A percentile compares a stretch with the other conserved stretches of the same genome.
Conservation (phyloP, 2,888 invertebrate genomes). For the Phasia obesa region DNA sequence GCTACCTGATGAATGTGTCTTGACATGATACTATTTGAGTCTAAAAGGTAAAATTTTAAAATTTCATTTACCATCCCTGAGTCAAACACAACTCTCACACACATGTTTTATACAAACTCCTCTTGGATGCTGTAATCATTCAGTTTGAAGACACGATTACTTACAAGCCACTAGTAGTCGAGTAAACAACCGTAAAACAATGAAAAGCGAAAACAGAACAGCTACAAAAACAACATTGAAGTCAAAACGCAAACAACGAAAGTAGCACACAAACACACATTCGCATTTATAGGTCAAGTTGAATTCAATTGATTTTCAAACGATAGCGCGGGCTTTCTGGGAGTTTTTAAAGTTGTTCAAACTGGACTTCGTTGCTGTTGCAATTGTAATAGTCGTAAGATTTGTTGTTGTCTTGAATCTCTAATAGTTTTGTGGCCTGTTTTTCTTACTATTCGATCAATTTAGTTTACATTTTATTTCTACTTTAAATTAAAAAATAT, state of each 20-base stretch:
- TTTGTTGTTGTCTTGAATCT: too few species aligned
- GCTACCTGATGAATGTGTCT: too few species aligned
- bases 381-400: too few species aligned
- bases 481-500: neutral
- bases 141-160: constrained; percentile 36
- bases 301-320: constrained; percentile 73
- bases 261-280: constrained; percentile 49
- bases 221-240: neutral
- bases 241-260: constrained; percentile 3
- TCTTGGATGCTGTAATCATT: constrained; percentile 54
- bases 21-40: too few species aligned
- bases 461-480: constrained; percentile 7
- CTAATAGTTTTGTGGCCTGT: neutral
- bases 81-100: neutral
- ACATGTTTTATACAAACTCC: neutral
- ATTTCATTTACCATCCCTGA: too few species aligned
- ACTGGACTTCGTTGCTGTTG: constrained; percentile 29
- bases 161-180: constrained; percentile 17
- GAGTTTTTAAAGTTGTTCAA: constrained; percentile 22
- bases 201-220: constrained; percentile 23
- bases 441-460: constrained; percentile 21
- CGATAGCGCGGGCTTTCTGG: constrained; percentile 43
- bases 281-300: constrained; percentile 80
- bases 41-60: too few species aligned
- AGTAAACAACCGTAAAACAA: constrained; percentile 34